phyloP scores from a whole-genome alignment of 2,797 vertebrate genomes.

The Syngnathus rostellatus region DNA sequence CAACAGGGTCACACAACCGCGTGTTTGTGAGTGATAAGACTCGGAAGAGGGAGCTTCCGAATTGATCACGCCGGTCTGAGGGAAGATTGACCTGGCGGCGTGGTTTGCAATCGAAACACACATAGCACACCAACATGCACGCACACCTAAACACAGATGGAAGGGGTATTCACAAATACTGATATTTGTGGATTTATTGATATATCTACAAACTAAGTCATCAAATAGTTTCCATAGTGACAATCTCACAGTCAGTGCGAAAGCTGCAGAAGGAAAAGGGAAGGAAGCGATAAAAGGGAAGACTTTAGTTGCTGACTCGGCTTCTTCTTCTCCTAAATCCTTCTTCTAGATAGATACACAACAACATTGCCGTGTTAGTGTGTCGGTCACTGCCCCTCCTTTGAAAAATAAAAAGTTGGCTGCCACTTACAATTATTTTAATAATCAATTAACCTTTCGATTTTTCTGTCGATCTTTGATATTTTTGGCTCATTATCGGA shows the following conservation, averaged over 20 bases:
- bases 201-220: neutral
- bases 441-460: too few species aligned
- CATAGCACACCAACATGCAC: neutral
- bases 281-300: conserved; percentile 6
- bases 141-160: neutral
- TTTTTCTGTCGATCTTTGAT: too few species aligned
- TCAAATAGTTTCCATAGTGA: neutral
- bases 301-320: neutral
- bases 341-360: neutral
- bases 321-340: neutral
- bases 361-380: neutral
- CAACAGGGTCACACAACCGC: conserved; percentile 38
- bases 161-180: neutral
- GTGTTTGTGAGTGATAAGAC: conserved; percentile 57
- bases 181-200: neutral
- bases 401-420: neutral
- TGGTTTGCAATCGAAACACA: conserved; percentile 11
- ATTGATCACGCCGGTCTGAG: conserved; percentile 51
- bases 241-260: neutral
- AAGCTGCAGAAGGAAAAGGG: conserved; percentile 5
- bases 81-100: conserved; percentile 37
- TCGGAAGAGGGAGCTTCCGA: conserved; percentile 36
- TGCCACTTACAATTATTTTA: too few species aligned
- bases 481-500: too few species aligned
- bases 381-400: neutral